phyloP scores from a whole-genome alignment of 2,113 vertebrate genomes.

The Myotis davidii region DNA sequence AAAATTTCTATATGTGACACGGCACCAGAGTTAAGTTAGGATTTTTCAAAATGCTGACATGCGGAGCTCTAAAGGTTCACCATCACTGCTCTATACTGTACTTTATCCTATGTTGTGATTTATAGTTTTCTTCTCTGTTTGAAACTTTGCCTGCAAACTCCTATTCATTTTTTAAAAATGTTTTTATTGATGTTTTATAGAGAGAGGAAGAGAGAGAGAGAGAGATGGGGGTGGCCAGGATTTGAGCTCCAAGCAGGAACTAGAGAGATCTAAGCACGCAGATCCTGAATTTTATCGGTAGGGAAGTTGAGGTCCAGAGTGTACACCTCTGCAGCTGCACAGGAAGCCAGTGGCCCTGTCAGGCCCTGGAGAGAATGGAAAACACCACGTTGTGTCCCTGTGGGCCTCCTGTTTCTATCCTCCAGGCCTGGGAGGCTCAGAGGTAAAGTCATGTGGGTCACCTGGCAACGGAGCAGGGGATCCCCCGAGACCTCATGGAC shows the following conservation, averaged over 20 bases:
- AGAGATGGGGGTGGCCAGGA: not conserved
- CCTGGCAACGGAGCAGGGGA: conserved; percentile 44
- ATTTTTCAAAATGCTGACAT: too few species aligned
- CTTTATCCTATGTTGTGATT: not conserved
- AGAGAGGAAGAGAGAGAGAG: too few species aligned
- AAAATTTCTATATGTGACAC: too few species aligned
- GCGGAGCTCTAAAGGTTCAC: too few species aligned
- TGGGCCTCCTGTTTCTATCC: conserved; percentile 12
- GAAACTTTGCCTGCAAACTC: not conserved
- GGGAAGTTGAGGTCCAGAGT: not conserved
- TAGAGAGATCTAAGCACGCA: not conserved
- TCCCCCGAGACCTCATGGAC: not conserved
- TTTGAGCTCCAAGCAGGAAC: not conserved
- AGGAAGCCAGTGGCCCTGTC: not conserved
- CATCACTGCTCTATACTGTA: not conserved
- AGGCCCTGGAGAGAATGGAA: conserved; percentile 30
- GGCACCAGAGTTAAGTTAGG: too few species aligned
- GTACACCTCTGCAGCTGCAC: not conserved
- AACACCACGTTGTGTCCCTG: conserved; percentile 54
- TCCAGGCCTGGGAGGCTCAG: conserved; percentile 50
- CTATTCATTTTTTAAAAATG: not conserved
- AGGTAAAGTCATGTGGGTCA: conserved; percentile 55
- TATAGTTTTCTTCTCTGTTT: not conserved
- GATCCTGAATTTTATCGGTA: not conserved
- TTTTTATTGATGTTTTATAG: too few species aligned